Evolutionary conservation across 1,140 invertebrate genomes (phyloP).

Genomic region (Pentalonia nigronervosa): DNA sequence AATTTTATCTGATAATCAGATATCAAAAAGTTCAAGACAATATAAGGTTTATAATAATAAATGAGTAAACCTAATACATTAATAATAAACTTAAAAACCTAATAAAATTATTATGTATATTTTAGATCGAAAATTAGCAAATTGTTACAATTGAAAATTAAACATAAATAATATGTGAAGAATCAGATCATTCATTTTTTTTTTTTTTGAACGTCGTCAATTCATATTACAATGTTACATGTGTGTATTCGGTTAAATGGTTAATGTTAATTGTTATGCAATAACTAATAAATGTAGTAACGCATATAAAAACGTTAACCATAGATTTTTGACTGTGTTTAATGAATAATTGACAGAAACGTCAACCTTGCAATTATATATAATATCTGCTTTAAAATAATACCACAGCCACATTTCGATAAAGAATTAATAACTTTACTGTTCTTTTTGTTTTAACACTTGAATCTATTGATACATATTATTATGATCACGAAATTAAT

Average conservation of each 20-base stretch:
- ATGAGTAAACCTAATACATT: background rate
- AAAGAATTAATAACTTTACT: background rate
- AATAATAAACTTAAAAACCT: background rate
- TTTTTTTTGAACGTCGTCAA: background rate
- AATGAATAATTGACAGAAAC: constrained; percentile 17
- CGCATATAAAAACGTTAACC: background rate
- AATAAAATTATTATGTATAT: background rate
- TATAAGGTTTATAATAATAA: background rate
- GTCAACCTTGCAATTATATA: background rate
- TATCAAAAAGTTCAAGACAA: background rate
- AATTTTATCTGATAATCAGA: background rate
- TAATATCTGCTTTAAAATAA: background rate
- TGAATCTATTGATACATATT: background rate
- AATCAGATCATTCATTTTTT: background rate
- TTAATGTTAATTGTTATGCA: constrained; percentile 7
- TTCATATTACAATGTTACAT: background rate
- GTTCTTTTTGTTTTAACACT: background rate
- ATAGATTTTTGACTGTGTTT: background rate
- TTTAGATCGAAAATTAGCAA: background rate
- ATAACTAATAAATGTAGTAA: constrained; percentile 6
- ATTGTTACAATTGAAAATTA: background rate
- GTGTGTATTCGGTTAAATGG: background rate
- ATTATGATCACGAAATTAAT: background rate
- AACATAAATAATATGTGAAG: background rate
- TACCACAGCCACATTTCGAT: background rate